These are phyloP conservation scores for Sminthopsis crassicaudata DNA, from an alignment of 2,113 vertebrate species.

Conservation along the genomic window DNA sequence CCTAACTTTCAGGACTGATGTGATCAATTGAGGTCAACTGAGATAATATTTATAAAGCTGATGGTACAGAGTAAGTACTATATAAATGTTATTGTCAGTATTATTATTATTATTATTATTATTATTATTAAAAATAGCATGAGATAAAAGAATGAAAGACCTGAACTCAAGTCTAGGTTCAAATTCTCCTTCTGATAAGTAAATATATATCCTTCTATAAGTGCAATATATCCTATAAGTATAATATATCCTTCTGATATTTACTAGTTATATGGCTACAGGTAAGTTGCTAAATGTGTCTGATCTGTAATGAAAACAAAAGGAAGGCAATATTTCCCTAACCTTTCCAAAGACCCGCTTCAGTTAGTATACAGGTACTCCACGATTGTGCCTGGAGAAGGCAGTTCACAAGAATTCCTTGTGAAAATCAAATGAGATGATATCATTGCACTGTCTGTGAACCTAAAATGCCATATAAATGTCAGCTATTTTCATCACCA, in stretches of 20 bases:
- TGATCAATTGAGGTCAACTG: neutral
- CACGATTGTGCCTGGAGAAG: neutral
- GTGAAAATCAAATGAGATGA: neutral
- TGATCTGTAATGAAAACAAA: neutral
- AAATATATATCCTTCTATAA: no score
- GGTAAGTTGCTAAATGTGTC: neutral
- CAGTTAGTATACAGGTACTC: neutral
- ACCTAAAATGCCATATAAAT: neutral
- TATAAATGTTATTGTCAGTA: neutral
- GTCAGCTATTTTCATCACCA: neutral
- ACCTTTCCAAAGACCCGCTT: neutral
- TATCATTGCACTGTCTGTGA: neutral
- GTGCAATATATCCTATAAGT: no score
- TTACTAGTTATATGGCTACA: neutral
- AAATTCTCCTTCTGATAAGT: neutral
- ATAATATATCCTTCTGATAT: neutral
- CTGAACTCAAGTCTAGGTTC: neutral
- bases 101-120: neutral
- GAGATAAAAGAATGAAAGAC: neutral
- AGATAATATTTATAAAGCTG: neutral
- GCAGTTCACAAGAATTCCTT: neutral
- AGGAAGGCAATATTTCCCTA: neutral
- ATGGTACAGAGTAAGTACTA: neutral
- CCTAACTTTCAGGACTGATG: neutral
- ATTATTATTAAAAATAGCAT: neutral